These are phyloP conservation scores for Pseudonaja textilis DNA, from an alignment of 2,113 vertebrate genomes.

Conservation along the genomic window DNA sequence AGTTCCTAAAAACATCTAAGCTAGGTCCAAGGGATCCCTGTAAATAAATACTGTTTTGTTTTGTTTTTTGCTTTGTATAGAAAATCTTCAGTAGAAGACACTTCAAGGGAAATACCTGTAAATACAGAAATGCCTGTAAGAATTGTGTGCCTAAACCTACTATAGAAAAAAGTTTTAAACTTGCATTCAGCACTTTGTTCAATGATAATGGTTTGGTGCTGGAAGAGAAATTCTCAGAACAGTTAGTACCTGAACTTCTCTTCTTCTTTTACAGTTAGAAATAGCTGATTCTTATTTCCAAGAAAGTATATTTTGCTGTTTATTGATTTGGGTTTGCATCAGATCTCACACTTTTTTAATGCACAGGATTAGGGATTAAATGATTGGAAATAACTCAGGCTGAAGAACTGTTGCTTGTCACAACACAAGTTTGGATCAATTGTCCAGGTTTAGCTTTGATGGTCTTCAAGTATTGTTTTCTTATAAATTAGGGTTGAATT, in stretches of 20 bases:
- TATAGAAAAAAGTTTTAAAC: neutral
- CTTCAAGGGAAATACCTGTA: neutral
- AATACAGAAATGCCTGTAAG: neutral
- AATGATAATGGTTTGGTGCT: neutral
- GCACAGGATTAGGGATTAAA: neutral
- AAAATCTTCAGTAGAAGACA: neutral
- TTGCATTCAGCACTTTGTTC: neutral
- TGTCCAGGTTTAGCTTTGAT: neutral
- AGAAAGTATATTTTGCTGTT: neutral
- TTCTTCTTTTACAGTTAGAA: neutral
- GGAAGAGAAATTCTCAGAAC: neutral
- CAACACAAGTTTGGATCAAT: neutral
- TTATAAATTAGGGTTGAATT: neutral
- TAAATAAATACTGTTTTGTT: neutral
- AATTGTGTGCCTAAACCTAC: neutral
- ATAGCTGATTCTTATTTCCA: neutral
- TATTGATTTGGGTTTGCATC: neutral
- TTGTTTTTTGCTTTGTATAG: neutral
- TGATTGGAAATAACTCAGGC: neutral
- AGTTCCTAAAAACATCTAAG: neutral
- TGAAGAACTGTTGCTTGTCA: neutral
- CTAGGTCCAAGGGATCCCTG: neutral
- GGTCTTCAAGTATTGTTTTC: neutral
- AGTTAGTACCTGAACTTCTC: neutral
- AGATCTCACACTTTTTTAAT: neutral